Conservation (phyloP, 2,888 invertebrate genomes). For the Merodon equestris region DNA sequence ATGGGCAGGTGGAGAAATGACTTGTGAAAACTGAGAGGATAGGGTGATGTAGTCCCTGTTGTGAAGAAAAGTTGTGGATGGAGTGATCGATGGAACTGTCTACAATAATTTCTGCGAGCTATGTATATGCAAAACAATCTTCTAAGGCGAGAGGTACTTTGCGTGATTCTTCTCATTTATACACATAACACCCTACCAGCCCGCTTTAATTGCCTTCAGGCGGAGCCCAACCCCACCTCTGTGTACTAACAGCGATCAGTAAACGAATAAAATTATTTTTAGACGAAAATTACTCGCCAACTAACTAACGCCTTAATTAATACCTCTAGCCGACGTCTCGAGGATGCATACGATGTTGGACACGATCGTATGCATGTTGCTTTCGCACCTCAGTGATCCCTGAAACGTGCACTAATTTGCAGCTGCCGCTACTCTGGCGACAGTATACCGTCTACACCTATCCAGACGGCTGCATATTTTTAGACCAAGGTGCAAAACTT, state of each 20-base stretch:
- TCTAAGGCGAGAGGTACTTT: too few species aligned
- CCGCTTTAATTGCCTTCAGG: constrained; percentile 24
- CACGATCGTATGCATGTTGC: constrained; percentile 50
- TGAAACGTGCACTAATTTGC: constrained; percentile 40
- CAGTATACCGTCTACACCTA: constrained; percentile 47
- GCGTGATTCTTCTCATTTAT: neutral
- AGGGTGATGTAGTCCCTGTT: constrained; percentile 42
- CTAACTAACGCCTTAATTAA: constrained; percentile 65
- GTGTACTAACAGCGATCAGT: constrained; percentile 34
- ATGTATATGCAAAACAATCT: too few species aligned
- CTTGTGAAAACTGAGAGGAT: neutral
- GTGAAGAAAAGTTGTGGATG: too few species aligned
- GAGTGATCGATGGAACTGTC: too few species aligned
- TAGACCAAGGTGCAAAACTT: constrained; percentile 58
- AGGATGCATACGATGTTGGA: constrained; percentile 37
- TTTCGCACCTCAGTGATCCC: constrained; percentile 63
- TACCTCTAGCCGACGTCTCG: constrained; percentile 22
- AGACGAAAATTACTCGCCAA: constrained; percentile 48
- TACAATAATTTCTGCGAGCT: too few species aligned
- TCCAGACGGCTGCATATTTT: constrained; percentile 35
- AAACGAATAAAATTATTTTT: constrained; percentile 46
- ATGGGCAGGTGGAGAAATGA: too few species aligned
- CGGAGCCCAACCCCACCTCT: constrained; percentile 32
- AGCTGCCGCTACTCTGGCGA: constrained; percentile 46
- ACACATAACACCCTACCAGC: constrained; percentile 10